Percentiles rank a stretch among this genome's conserved stretches.
Conservation (phyloP, 2,113 vertebrate genomes). For the Ciconia boyciana region DNA sequence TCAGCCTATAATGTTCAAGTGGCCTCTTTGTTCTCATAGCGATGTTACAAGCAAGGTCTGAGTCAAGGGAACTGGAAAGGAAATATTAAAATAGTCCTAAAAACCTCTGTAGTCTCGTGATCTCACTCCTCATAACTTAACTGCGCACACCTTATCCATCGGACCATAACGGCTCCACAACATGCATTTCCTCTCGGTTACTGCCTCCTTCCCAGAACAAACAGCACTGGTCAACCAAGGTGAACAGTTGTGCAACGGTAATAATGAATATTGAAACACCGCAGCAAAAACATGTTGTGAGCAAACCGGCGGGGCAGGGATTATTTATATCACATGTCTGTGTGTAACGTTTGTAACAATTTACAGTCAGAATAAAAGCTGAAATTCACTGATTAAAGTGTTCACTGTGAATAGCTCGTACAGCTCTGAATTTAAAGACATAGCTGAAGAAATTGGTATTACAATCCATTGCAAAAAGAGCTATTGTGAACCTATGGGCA, state of each 20-base stretch:
- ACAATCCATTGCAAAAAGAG: conserved; percentile 37
- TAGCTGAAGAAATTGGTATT: conserved; percentile 52
- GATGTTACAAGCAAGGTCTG: conserved; percentile 58
- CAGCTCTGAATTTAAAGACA: conserved; percentile 43
- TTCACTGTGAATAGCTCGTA: neutral
- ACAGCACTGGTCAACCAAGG: neutral
- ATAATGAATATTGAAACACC: neutral
- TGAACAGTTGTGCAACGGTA: neutral
- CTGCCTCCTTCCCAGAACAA: conserved; percentile 19
- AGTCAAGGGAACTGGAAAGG: conserved; percentile 57
- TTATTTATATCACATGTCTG: conserved; percentile 46
- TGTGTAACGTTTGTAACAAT: neutral
- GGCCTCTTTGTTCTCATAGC: conserved; percentile 46
- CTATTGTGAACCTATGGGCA: conserved; percentile 58
- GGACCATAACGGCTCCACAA: neutral
- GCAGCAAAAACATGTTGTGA: conserved; percentile 10
- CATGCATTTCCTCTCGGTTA: neutral
- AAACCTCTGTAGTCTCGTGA: conserved; percentile 29
- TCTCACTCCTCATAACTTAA: conserved; percentile 15
- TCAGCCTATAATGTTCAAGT: conserved; percentile 60
- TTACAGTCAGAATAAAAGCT: conserved; percentile 43
- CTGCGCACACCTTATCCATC: conserved; percentile 5
- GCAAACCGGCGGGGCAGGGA: neutral
- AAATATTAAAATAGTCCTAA: conserved; percentile 61
- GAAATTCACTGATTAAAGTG: conserved; percentile 54